Evolutionary conservation across 2,888 invertebrate species (phyloP).

Genomic region (Bombylius major): DNA sequence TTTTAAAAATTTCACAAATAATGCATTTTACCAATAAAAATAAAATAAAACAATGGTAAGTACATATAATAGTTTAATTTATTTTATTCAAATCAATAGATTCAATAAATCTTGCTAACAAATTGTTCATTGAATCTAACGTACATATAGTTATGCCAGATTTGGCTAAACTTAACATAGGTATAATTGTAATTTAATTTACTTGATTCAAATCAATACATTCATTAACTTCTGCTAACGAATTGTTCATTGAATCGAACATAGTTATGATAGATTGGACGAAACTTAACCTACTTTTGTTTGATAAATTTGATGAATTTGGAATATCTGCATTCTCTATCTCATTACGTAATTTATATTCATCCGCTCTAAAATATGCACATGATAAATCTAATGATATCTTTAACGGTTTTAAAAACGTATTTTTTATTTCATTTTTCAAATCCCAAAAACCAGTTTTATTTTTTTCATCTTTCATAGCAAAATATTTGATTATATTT

Average conservation of each 20-base stretch:
- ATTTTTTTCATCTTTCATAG: constrained; percentile 53
- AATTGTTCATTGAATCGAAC: constrained; percentile 70
- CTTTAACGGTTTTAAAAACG: constrained; percentile 52
- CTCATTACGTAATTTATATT: constrained; percentile 47
- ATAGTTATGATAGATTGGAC: constrained; percentile 56
- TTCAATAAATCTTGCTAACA: constrained; percentile 56
- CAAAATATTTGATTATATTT: constrained; percentile 66
- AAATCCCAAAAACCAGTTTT: constrained; percentile 53
- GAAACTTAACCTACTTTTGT: constrained; percentile 49
- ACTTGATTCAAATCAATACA: too few relatives aligned
- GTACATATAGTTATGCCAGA: constrained; percentile 60
- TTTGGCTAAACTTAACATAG: constrained; percentile 49
- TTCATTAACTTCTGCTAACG: constrained; percentile 56
- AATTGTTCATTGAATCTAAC: constrained; percentile 70
- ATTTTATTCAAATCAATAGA: too few relatives aligned
- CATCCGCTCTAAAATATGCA: constrained; percentile 64
- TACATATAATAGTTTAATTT: too few relatives aligned
- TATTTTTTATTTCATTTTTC: constrained; percentile 42
- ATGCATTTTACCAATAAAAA: too few relatives aligned
- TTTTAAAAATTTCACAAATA: too few relatives aligned
- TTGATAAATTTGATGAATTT: constrained; percentile 43
- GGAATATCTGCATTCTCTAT: too few relatives aligned
- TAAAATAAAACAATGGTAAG: too few relatives aligned
- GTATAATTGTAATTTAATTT: too few relatives aligned
- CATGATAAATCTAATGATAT: constrained; percentile 60